Evolutionary conservation across 2,888 invertebrate genomes (phyloP).

Genomic region (Apodemia hepburni): DNA sequence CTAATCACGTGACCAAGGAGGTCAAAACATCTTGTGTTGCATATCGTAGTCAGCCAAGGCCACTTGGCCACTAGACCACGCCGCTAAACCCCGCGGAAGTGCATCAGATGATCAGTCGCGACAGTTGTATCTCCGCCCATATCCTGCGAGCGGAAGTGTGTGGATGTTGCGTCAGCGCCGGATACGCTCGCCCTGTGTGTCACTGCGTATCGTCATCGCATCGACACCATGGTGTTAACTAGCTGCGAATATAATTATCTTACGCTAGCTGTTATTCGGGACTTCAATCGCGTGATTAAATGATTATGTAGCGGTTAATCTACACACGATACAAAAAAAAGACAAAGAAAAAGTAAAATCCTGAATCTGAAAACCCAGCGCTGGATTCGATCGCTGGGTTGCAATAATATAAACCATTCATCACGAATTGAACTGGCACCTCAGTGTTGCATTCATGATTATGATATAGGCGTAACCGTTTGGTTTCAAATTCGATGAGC

Average conservation of each 20-base stretch:
- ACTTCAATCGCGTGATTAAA: too few relatives aligned
- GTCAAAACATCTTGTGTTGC: not conserved
- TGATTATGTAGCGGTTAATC: too few relatives aligned
- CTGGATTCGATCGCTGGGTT: too few relatives aligned
- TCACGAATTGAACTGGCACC: too few relatives aligned
- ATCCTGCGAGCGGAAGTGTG: constrained; percentile 70
- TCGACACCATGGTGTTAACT: constrained; percentile 27
- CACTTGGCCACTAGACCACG: constrained; percentile 13
- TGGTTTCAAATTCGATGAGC: too few relatives aligned
- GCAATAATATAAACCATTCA: too few relatives aligned
- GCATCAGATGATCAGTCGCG: constrained; percentile 53
- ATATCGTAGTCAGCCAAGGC: not conserved
- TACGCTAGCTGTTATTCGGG: too few relatives aligned
- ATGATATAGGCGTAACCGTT: too few relatives aligned
- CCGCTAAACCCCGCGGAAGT: constrained; percentile 60
- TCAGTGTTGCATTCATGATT: not conserved
- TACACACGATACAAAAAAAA: too few relatives aligned
- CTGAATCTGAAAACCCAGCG: too few relatives aligned
- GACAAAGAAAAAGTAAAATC: too few relatives aligned
- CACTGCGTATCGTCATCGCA: constrained; percentile 43
- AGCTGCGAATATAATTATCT: constrained; percentile 18
- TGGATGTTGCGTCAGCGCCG: constrained; percentile 74
- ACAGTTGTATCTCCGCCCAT: constrained; percentile 59
- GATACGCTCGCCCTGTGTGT: constrained; percentile 76
- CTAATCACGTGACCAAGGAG: too few relatives aligned